Evolutionary conservation across 1,140 invertebrate species (phyloP), one percentile per base, ranked within the genome.

Genomic region (Drosophila varians): DNA sequence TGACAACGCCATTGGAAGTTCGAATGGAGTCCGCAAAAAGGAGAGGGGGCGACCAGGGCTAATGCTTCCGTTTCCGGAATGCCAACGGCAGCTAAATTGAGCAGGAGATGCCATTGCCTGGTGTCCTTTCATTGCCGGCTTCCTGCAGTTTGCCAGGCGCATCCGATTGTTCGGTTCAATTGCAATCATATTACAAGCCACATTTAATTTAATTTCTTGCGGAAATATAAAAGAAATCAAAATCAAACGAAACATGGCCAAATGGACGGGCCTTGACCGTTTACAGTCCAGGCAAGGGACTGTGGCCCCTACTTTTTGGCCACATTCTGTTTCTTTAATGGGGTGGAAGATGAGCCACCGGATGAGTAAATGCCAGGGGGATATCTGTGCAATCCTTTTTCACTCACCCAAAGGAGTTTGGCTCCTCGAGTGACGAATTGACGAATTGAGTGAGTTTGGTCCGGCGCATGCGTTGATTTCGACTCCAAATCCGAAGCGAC

Each of bases 101-200:
- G 36, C 34, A 28, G 18, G 26, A 42, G 43, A 25, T 40, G 45
- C 60, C 11, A 64, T 66, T 36, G 28, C n/a, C 42, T 72, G 68
- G 57, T 60, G 76, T 86, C 57, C 61, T 47, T 66, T 86, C 62
- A 86, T 87, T 70, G 76, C 38, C 71, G 18, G 64, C 58, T 66
- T 86, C 80, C 82, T 87, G 82, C 72, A 77, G 80, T 66, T 80
- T 77, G 76, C 51, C 74, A 79, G 65, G 70, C 68, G 66, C 76
- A 79, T 86, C 76, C 75, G 71, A 66, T 57, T 40, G 55, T 74
- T 55, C 21, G 31, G 57, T 47, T 62, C 80, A 66, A 77, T 65
- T 74, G 80, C 82, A 86, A 86, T 86, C 82, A 86, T 65, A 87
- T 86, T 86, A 86, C 76, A 86, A 74, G 80, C 57, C 52, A 86